Base-by-base conservation (phyloP, 2,113 vertebrate genomes). In the Psilopogon haemacephalus region DNA sequence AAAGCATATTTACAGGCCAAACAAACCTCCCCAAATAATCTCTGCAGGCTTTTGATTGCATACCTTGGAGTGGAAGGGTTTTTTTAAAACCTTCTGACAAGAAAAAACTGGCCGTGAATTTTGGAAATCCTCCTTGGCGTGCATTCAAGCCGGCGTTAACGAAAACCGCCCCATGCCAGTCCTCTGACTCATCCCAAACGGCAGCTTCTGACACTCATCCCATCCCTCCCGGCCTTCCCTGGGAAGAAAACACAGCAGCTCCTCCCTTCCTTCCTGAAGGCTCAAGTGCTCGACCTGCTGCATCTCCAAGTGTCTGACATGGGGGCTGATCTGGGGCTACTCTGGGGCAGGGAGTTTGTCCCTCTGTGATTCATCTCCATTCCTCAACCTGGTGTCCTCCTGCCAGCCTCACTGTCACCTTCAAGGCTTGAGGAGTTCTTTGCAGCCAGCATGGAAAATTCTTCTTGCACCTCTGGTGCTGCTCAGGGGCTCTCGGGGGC, bases 121-220 rank as follows among this genome's bases (percentile, higher is more conserved):
- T 95, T 92, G 94, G 95, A 94, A 95, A 89, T 94, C 94, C 95
- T 95, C 85, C 64, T 35, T 91, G 91, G 95, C 93, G 38, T 6
- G 46, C n/a, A 26, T 86, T 85, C 93, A 95, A 84, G 82, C 64
- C 2, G 0, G 42, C 46, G 68, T 84, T 84, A 81, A 78, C 33
- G 82, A 86, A 94, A 94, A 84, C 74, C 69, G 5, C 65, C 72
- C 93, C 87, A 72, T 95, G 95, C 89, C 94, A 48, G 44, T 56
- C 60, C 38, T 85, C 63, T 96, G 95, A 95, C 72, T 95, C 96
- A 96, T 46, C 87, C 85, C 83, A 24, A 89, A 58, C 5, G 23
- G 75, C 75, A 60, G 82, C 27, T 93, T 30, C 79, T 35, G 50
- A 78, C 64, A 91, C 89, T 89, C 89, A 91, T 60, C 78, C 77